Base-by-base conservation (phyloP, 2,888 invertebrate species). In the Eueremaeus valkanovi region DNA sequence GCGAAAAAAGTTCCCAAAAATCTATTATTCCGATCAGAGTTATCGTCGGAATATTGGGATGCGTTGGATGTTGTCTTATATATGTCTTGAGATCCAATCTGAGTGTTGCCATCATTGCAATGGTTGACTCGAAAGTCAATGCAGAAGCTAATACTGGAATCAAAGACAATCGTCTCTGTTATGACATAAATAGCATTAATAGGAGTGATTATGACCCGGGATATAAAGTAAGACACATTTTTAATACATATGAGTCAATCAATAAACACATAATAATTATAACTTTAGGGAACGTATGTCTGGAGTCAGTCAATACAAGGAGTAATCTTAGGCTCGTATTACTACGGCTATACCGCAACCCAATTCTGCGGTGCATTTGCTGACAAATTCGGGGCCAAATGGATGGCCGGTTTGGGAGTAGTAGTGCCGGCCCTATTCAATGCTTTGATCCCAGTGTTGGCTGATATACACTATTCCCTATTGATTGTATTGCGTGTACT, bases 271-370 rank as follows among this genome's bases (percentile, higher is more conserved):
- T n/a, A n/a, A n/a, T n/a, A 36, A 36, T 36, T 36, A 36, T 36
- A 11, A 8, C 11, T 36, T 36, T 16, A 45, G 45, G 45, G 45
- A 11, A 18, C 5, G 21, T 33, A 33, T 31, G 18, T 16, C 3
- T 79, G 79, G 79, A 78, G 73, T 73, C 76, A 78, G 6, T 75
- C 76, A 1, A 77, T 76, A 0, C 79, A 79, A 66, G 79, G 79
- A 11, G 55, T 79, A 21, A 77, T 79, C 16, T 51, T 79, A 18
- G 79, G 79, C 8, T 78, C 78, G 8, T 79, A 78, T 70, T 79
- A 77, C 74, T 79, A 78, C 16, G 79, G 79, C 5, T 79, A 79
- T 40, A 76, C 78, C 13, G 74, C 74, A 31, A 76, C 78, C 0
- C 78, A 77, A 18, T 21, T 78, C 21, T 74, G 76, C 3, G 79